phyloP scores from a whole-genome alignment of 2,113 vertebrate species.

The Willisornis vidua region DNA sequence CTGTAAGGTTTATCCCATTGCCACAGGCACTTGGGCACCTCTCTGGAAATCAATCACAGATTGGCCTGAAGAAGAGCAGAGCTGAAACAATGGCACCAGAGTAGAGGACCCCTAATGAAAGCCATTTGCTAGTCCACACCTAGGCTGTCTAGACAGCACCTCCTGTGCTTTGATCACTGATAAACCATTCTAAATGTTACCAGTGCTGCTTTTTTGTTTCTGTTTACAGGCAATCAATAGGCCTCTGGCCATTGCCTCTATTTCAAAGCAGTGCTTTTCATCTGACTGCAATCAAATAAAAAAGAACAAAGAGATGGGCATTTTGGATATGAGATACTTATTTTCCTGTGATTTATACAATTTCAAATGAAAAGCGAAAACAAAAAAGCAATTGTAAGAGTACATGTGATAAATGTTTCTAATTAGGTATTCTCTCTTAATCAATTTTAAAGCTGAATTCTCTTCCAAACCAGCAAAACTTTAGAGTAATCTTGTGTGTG shows the following conservation, averaged over 20 bases:
- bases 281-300: constrained; percentile 85
- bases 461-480: background rate
- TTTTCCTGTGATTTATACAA: constrained; percentile 43
- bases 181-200: constrained; percentile 78
- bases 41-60: constrained; percentile 93
- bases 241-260: constrained; percentile 79
- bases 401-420: constrained; percentile 38
- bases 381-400: background rate
- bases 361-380: background rate
- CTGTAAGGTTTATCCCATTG: constrained; percentile 84
- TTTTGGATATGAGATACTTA: constrained; percentile 43
- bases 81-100: constrained; percentile 72
- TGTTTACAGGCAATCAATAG: constrained; percentile 75
- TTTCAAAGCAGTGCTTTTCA: constrained; percentile 88
- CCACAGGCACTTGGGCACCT: constrained; percentile 86
- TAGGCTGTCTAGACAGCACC: constrained; percentile 79
- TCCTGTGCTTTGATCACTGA: constrained; percentile 82
- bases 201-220: constrained; percentile 76
- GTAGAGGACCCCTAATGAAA: constrained; percentile 80
- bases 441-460: background rate
- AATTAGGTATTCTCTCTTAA: background rate
- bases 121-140: constrained; percentile 84
- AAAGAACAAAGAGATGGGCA: constrained; percentile 68
- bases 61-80: constrained; percentile 80
- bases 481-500: background rate